These are phyloP conservation scores for Diabrotica balteata DNA, from an alignment of 2,888 invertebrate species.

Conservation along the genomic window DNA sequence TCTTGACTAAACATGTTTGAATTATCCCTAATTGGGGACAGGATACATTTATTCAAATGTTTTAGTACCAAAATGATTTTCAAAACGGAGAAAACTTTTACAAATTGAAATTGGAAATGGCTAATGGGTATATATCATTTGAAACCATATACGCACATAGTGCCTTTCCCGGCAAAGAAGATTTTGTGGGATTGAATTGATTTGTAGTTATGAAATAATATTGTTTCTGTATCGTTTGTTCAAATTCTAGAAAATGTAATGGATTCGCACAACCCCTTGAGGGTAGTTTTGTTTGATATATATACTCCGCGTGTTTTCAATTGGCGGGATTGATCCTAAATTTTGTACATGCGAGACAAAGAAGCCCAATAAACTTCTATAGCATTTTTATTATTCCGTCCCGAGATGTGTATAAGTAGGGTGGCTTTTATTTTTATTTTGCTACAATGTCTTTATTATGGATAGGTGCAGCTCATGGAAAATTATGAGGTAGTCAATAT, in stretches of 20 bases:
- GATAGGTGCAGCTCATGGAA: too few species aligned
- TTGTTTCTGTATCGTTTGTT: slow-evolving; percentile 49
- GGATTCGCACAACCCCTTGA: slow-evolving; percentile 43
- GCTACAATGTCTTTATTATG: too few species aligned
- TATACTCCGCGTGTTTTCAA: slow-evolving; percentile 20
- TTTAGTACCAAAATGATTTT: too few species aligned
- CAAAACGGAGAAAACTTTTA: slow-evolving; percentile 15
- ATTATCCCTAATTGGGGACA: too few species aligned
- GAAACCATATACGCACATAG: slow-evolving; percentile 25
- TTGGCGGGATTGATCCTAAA: background rate
- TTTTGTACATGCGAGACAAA: background rate
- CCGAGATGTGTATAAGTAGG: too few species aligned
- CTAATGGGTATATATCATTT: slow-evolving; percentile 31
- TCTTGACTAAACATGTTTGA: too few species aligned
- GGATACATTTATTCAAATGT: too few species aligned
- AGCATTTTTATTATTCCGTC: too few species aligned
- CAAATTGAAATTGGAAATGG: slow-evolving; percentile 20
- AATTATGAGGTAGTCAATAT: too few species aligned
- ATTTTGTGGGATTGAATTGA: slow-evolving; percentile 59
- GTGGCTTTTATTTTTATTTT: too few species aligned
- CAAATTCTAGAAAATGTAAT: slow-evolving; percentile 37
- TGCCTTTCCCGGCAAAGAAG: slow-evolving; percentile 42
- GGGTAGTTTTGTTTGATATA: slow-evolving; percentile 45
- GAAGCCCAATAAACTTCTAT: background rate
- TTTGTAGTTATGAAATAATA: slow-evolving; percentile 60